phyloP scores from a whole-genome alignment of 2,113 vertebrate species.

The Leucopsar rothschildi region DNA sequence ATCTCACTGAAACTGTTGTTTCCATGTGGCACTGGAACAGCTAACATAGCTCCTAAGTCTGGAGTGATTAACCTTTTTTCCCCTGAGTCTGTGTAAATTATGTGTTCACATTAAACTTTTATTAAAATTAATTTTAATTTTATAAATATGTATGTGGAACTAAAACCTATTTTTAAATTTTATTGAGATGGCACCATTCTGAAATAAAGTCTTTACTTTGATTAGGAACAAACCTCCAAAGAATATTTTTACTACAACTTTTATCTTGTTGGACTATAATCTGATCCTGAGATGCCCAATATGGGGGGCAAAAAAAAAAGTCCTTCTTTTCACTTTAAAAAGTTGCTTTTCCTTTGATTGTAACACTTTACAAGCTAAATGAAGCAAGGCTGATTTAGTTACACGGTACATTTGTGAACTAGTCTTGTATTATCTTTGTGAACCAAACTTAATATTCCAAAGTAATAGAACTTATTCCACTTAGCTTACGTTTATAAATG shows the following conservation, averaged over 20 bases:
- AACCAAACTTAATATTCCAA: neutral
- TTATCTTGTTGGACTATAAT: neutral
- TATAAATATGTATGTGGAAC: neutral
- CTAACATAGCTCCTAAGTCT: neutral
- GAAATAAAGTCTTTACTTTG: slow-evolving; percentile 8
- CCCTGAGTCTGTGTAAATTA: neutral
- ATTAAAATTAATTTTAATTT: neutral
- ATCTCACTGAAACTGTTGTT: neutral
- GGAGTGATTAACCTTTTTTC: neutral
- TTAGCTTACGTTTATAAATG: neutral
- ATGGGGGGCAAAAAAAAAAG: neutral
- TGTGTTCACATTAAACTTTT: neutral
- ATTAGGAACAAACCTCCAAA: neutral
- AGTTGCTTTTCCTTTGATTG: neutral
- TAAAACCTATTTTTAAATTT: neutral
- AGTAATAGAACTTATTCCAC: neutral
- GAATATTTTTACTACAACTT: slow-evolving; percentile 21
- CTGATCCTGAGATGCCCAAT: neutral
- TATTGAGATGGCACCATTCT: neutral
- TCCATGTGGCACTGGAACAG: neutral
- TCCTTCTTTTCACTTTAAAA: slow-evolving; percentile 2
- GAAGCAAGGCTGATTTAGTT: slow-evolving; percentile 46
- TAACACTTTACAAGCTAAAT: slow-evolving; percentile 54
- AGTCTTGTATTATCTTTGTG: neutral
- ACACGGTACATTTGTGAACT: neutral